Evolutionary conservation across 2,888 invertebrate species (phyloP).

Genomic region (Brassicogethes aeneus): DNA sequence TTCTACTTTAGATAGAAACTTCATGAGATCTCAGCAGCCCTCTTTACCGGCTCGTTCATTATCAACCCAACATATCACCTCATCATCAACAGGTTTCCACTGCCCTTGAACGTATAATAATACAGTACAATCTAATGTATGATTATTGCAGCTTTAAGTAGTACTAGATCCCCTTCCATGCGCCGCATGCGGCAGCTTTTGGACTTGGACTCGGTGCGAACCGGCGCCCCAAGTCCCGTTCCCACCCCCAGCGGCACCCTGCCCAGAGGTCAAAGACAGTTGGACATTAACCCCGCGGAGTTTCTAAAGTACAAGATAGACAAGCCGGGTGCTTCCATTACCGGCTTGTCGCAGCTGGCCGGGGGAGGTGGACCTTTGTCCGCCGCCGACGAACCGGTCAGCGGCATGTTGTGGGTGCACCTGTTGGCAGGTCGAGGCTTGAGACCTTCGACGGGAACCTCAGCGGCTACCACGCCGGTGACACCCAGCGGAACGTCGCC

Average conservation of each 20-base stretch:
- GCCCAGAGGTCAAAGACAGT: slow-evolving; percentile 61
- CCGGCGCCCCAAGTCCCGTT: slow-evolving; percentile 59
- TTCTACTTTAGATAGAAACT: slow-evolving; percentile 58
- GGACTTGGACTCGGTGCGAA: slow-evolving; percentile 52
- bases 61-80: slow-evolving; percentile 62
- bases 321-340: slow-evolving; percentile 49
- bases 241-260: slow-evolving; percentile 72
- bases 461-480: slow-evolving; percentile 64
- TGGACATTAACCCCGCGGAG: slow-evolving; percentile 87
- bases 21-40: slow-evolving; percentile 45
- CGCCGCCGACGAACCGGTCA: slow-evolving; percentile 53
- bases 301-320: slow-evolving; percentile 88
- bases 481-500: slow-evolving; percentile 48
- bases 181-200: slow-evolving; percentile 73
- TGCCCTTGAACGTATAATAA: no score
- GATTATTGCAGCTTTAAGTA: slow-evolving; percentile 36
- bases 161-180: slow-evolving; percentile 60
- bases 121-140: no score
- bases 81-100: slow-evolving; percentile 43
- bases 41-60: slow-evolving; percentile 66
- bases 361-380: slow-evolving; percentile 24
- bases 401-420: slow-evolving; percentile 87
- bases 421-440: slow-evolving; percentile 80
- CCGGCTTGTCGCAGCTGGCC: slow-evolving; percentile 42
- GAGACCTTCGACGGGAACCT: slow-evolving; percentile 59